These are phyloP conservation scores for Drosophila borborema DNA, from an alignment of 2,888 invertebrate genomes.

Conservation along the genomic window DNA sequence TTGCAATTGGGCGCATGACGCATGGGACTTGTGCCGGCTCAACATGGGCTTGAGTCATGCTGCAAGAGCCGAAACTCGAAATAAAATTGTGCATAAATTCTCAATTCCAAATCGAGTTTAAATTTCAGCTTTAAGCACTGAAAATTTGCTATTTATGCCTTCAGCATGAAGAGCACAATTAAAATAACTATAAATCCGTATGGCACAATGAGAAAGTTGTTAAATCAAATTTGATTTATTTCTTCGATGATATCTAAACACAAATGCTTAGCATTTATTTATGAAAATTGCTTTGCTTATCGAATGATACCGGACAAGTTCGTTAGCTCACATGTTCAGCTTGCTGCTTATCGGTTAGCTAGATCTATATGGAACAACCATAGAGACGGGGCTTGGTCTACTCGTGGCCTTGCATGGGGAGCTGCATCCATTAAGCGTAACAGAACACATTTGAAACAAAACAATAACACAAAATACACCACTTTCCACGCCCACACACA, in stretches of 20 bases:
- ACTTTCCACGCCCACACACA: constrained; percentile 53
- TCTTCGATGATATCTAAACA: background rate
- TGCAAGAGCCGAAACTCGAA: background rate
- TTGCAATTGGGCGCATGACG: constrained; percentile 67
- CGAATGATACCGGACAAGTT: constrained; percentile 22
- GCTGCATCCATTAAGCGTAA: constrained; percentile 34
- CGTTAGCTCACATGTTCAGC: constrained; percentile 21
- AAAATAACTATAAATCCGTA: background rate
- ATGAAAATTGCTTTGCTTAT: constrained; percentile 41
- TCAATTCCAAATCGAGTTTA: background rate
- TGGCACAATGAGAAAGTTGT: background rate
- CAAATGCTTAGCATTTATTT: constrained; percentile 17
- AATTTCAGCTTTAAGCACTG: too few relatives aligned
- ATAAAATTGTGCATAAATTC: constrained; percentile 3
- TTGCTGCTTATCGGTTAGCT: constrained; percentile 25
- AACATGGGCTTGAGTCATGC: constrained; percentile 10
- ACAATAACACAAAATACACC: constrained; percentile 18
- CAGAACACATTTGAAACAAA: constrained; percentile 39
- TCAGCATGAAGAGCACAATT: background rate
- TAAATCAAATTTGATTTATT: background rate
- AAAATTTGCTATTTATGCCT: background rate
- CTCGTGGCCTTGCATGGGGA: constrained; percentile 31
- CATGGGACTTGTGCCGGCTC: constrained; percentile 46
- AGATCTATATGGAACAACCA: constrained; percentile 31
- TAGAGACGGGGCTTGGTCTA: background rate